These are phyloP conservation scores for Urocyon cinereoargenteus DNA, from an alignment of 2,797 vertebrate genomes.

Conservation along the genomic window DNA sequence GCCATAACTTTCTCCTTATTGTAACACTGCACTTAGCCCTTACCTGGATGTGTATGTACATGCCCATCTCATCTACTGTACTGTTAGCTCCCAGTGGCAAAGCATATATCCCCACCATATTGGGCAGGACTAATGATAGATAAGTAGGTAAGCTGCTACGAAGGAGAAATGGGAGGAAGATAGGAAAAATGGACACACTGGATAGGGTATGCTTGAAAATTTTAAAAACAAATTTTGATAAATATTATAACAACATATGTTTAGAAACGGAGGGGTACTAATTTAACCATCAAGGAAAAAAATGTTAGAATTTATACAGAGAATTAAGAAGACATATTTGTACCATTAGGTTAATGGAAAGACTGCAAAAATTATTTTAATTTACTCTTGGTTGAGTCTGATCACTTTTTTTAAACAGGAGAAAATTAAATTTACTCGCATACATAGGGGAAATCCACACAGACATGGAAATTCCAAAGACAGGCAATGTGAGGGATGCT, in stretches of 20 bases:
- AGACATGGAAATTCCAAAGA: background rate
- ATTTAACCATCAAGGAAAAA: background rate
- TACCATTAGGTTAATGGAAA: background rate
- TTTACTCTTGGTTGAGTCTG: background rate
- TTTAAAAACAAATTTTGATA: background rate
- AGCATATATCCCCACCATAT: background rate
- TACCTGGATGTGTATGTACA: background rate
- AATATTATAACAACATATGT: background rate
- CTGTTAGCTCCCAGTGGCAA: background rate
- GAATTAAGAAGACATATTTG: background rate
- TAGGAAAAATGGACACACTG: background rate
- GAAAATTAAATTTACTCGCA: background rate
- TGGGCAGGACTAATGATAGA: background rate
- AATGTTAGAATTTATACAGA: background rate
- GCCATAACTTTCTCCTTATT: background rate
- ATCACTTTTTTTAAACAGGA: background rate
- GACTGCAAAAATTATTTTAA: slow-evolving; percentile 1
- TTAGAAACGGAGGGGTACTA: background rate
- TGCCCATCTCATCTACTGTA: background rate
- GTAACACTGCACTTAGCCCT: background rate
- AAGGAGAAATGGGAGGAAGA: background rate
- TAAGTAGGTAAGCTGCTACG: background rate
- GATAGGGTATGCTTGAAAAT: background rate
- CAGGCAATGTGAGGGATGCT: background rate
- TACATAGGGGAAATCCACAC: background rate